phyloP scores from a whole-genome alignment of 2,113 vertebrate genomes.

The Agelaius phoeniceus region DNA sequence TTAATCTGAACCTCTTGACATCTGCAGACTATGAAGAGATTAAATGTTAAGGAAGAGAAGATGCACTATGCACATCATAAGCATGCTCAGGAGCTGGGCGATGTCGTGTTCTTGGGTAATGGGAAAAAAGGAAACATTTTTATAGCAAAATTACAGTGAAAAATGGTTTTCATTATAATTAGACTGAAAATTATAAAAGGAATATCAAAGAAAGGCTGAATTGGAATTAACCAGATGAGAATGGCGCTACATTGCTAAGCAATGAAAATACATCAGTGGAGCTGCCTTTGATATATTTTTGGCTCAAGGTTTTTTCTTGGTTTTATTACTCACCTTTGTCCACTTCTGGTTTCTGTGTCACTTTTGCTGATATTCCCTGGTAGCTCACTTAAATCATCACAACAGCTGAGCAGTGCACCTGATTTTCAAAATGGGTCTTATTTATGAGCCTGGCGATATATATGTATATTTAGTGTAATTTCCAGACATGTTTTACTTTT shows the following conservation, averaged over 20 bases:
- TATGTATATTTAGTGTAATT: not conserved
- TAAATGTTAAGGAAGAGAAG: slow-evolving; percentile 78
- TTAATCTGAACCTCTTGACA: slow-evolving; percentile 95
- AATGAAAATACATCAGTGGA: slow-evolving; percentile 61
- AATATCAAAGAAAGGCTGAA: slow-evolving; percentile 73
- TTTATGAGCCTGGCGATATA: not conserved
- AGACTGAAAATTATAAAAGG: slow-evolving; percentile 76
- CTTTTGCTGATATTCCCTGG: slow-evolving; percentile 20
- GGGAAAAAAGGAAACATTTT: slow-evolving; percentile 76
- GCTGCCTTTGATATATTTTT: slow-evolving; percentile 65
- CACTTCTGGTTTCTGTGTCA: slow-evolving; percentile 20
- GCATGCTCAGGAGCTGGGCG: slow-evolving; percentile 62
- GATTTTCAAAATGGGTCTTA: slow-evolving; percentile 8
- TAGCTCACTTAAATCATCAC: slow-evolving; percentile 15
- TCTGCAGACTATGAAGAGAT: slow-evolving; percentile 83
- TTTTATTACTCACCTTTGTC: slow-evolving; percentile 74
- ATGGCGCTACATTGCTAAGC: slow-evolving; percentile 56
- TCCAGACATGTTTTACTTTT: not conserved
- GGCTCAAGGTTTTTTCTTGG: slow-evolving; percentile 47
- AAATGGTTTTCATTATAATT: slow-evolving; percentile 81
- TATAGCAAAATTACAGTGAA: slow-evolving; percentile 75
- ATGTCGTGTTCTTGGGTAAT: slow-evolving; percentile 69
- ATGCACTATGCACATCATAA: slow-evolving; percentile 52
- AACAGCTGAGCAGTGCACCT: not conserved
- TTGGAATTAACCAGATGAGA: slow-evolving; percentile 68